Conservation (phyloP, 2,113 vertebrate species). For the Melierax canorus region DNA sequence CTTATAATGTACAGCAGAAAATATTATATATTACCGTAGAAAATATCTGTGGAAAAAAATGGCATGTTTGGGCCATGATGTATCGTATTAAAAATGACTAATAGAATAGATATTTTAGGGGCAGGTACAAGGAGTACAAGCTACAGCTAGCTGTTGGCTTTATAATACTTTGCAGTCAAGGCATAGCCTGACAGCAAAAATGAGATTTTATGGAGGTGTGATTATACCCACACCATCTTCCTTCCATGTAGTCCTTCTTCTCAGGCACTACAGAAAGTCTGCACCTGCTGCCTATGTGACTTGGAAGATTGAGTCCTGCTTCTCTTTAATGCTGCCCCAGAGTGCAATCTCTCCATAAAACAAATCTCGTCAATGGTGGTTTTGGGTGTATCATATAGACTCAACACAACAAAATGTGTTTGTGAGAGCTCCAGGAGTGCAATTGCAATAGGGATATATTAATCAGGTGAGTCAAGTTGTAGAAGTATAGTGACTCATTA, state of each 20-base stretch:
- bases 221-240: background rate
- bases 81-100: background rate
- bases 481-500: background rate
- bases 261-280: background rate
- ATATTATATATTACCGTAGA: background rate
- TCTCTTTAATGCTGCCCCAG: background rate
- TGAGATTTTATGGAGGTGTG: background rate
- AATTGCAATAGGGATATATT: background rate
- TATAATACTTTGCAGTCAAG: background rate
- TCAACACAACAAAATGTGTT: fast-evolving
- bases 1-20: background rate
- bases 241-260: background rate
- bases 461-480: background rate
- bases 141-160: background rate
- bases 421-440: fast-evolving
- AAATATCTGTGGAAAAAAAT: background rate
- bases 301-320: background rate
- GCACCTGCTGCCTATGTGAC: background rate
- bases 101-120: background rate
- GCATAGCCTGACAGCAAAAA: background rate
- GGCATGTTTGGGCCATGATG: fast-evolving
- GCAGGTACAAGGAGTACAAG: background rate
- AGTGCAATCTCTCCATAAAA: background rate
- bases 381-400: background rate
- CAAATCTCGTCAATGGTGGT: fast-evolving